Evolutionary conservation across 2,113 vertebrate species (phyloP).

Genomic region (Aspiorhynchus laticeps): DNA sequence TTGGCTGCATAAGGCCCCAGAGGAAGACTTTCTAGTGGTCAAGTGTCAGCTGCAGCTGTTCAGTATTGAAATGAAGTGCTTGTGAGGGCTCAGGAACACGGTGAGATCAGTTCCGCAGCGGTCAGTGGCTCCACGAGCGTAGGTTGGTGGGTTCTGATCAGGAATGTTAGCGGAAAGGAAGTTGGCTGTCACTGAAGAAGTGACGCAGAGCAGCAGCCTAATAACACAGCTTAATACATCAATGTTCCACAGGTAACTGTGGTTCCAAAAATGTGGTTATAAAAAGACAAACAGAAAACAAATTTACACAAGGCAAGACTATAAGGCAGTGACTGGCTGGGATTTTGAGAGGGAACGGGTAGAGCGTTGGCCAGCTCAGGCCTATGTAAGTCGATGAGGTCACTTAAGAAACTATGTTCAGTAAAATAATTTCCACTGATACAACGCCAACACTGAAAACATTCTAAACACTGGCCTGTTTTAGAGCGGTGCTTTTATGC

Average conservation of each 20-base stretch:
- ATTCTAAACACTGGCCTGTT: slow-evolving; percentile 33
- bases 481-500: slow-evolving; percentile 13
- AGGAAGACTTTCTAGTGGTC: slow-evolving; percentile 46
- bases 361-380: slow-evolving; percentile 3
- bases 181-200: slow-evolving; percentile 47
- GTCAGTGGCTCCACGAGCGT: slow-evolving; percentile 41
- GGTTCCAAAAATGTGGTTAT: slow-evolving; percentile 66
- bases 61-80: slow-evolving; percentile 42
- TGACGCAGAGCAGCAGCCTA: slow-evolving; percentile 78
- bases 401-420: background rate
- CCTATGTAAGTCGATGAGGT: slow-evolving; percentile 22
- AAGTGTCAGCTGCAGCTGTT: slow-evolving; percentile 28
- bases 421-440: slow-evolving; percentile 14
- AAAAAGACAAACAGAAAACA: slow-evolving; percentile 66
- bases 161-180: slow-evolving; percentile 67
- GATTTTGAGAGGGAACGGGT: slow-evolving; percentile 49
- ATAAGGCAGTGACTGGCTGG: slow-evolving; percentile 74
- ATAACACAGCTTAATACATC: slow-evolving; percentile 76
- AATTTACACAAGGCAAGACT: slow-evolving; percentile 55
- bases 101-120: slow-evolving; percentile 11
- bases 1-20: slow-evolving; percentile 31
- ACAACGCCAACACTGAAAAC: slow-evolving; percentile 27
- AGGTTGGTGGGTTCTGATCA: slow-evolving; percentile 42
- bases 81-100: slow-evolving; percentile 10
- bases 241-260: slow-evolving; percentile 66